A percentile compares a stretch with the other conserved stretches of the same genome.
Evolutionary conservation across 2,888 invertebrate genomes (phyloP).

Genomic region (Blera fallax): DNA sequence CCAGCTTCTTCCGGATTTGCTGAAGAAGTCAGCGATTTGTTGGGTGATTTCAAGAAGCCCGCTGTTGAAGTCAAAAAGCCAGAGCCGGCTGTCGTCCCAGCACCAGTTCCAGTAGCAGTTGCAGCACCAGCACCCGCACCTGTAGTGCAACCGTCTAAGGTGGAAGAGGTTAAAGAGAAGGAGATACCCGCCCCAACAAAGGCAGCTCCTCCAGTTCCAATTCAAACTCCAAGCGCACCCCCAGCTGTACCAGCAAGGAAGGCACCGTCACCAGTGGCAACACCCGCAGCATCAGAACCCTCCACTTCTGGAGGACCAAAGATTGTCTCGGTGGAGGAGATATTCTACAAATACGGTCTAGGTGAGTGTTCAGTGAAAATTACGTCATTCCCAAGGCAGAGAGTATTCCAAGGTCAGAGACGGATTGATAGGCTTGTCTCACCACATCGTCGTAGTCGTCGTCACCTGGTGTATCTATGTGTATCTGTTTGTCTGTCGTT

Average conservation of each 20-base stretch:
- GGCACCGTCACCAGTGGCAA: conserved; percentile 61
- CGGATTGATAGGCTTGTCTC: conserved; percentile 9
- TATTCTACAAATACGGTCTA: conserved; percentile 86
- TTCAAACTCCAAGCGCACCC: conserved; percentile 23
- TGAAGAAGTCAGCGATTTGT: conserved; percentile 55
- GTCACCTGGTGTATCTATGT: conserved; percentile 35
- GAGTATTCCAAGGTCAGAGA: conserved; percentile 67
- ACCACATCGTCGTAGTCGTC: conserved; percentile 19
- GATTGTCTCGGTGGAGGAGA: conserved; percentile 84
- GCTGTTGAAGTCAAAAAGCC: conserved; percentile 23
- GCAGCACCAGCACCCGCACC: conserved; percentile 37
- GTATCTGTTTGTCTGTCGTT: conserved; percentile 19
- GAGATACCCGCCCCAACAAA: conserved; percentile 56
- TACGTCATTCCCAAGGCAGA: conserved; percentile 55
- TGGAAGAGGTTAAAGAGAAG: conserved; percentile 54
- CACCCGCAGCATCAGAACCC: conserved; percentile 30
- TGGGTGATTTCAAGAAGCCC: conserved; percentile 43
- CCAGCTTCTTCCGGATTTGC: conserved; percentile 40
- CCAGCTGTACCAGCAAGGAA: conserved; percentile 60
- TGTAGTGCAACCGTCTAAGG: conserved; percentile 16
- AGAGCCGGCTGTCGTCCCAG: conserved; percentile 61
- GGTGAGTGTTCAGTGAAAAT: conserved; percentile 83
- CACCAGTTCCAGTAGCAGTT: conserved; percentile 64
- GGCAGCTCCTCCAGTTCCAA: conserved; percentile 47
- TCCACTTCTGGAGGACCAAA: conserved; percentile 68